phyloP scores from a whole-genome alignment of 2,113 vertebrate genomes.

The human region DNA sequence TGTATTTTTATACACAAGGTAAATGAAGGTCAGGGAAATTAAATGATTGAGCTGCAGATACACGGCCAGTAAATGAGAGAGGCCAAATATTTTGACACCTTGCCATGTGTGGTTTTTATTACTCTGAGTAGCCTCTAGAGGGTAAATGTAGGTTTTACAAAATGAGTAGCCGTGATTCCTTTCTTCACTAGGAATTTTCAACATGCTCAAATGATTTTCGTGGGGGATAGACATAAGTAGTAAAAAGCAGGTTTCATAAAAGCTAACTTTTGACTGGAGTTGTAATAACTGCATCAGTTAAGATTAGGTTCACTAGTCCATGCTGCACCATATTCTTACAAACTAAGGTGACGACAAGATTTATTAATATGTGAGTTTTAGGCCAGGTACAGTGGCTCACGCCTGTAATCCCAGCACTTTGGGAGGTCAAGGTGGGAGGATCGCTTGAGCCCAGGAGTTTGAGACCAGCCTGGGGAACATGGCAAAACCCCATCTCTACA shows the following conservation, averaged over 20 bases:
- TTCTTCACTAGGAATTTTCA: background rate
- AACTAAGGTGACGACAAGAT: background rate
- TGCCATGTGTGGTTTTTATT: background rate
- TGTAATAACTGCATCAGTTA: background rate
- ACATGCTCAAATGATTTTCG: background rate
- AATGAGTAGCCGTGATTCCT: background rate
- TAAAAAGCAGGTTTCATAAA: background rate
- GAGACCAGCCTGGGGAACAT: too few relatives aligned
- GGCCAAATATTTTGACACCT: background rate
- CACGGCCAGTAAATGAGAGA: background rate
- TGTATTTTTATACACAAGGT: background rate
- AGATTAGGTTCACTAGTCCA: background rate
- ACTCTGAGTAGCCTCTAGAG: background rate
- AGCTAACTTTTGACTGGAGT: background rate
- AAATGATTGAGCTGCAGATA: background rate
- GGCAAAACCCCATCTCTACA: too few relatives aligned
- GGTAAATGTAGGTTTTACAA: background rate
- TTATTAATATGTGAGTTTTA: background rate
- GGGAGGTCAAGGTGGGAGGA: too few relatives aligned
- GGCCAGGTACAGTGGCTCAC: too few relatives aligned
- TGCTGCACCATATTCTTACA: background rate
- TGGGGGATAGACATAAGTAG: background rate
- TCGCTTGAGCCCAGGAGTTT: too few relatives aligned
- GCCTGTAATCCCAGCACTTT: too few relatives aligned
- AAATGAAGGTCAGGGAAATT: background rate